A percentile compares a stretch with the other conserved stretches of the same genome.
phyloP scores from a whole-genome alignment of 2,888 invertebrate species.

The Abrostola triplasia region DNA sequence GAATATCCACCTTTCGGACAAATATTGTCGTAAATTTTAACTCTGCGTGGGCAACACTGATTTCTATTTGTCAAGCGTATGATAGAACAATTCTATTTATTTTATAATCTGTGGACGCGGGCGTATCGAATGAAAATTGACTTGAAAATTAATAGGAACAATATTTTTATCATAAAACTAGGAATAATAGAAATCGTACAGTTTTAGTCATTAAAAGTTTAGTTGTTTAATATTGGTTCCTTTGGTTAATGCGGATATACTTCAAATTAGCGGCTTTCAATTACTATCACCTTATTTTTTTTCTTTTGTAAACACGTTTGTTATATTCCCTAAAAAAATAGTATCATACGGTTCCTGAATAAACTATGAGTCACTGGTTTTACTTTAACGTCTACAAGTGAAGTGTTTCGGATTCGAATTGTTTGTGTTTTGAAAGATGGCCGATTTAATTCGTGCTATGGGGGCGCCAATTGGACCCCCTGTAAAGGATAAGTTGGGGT shows the following conservation, averaged over 20 bases:
- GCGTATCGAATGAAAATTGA: constrained; percentile 64
- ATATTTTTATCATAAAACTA: constrained; percentile 13
- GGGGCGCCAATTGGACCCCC: constrained; percentile 90
- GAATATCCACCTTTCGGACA: too few relatives aligned
- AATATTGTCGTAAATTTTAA: not conserved
- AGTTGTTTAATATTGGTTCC: constrained; percentile 6
- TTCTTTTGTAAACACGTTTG: constrained; percentile 72
- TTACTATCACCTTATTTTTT: constrained; percentile 25
- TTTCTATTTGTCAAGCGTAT: constrained; percentile 18
- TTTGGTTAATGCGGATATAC: constrained; percentile 3
- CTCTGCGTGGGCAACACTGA: constrained; percentile 14
- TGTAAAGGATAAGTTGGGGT: constrained; percentile 92
- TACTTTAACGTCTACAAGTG: constrained; percentile 50
- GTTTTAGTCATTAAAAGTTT: constrained; percentile 2
- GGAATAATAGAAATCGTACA: constrained; percentile 16
- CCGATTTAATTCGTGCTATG: constrained; percentile 91
- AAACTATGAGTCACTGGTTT: constrained; percentile 75
- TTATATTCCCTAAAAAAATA: constrained; percentile 52
- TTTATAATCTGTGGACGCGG: constrained; percentile 62
- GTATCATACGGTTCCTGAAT: constrained; percentile 55
- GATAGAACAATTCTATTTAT: constrained; percentile 34
- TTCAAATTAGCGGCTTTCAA: constrained; percentile 14
- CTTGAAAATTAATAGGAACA: constrained; percentile 28
- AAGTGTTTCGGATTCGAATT: constrained; percentile 44
- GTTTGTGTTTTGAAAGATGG: constrained; percentile 83